Conservation (phyloP, 2,113 vertebrate species). For the Colius striatus region DNA sequence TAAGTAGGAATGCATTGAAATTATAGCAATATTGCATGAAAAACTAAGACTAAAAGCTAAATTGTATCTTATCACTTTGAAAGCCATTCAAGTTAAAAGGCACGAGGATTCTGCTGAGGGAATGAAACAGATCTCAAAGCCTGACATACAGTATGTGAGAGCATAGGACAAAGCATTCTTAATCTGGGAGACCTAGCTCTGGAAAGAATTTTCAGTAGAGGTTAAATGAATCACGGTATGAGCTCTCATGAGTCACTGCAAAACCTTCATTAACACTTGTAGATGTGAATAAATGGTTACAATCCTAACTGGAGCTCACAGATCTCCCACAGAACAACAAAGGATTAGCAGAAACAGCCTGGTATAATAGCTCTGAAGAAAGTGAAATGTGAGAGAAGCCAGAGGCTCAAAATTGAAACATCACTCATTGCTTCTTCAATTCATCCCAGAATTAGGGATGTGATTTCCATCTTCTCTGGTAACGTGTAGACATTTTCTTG, state of each 20-base stretch:
- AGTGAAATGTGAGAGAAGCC: conserved; percentile 15
- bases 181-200: background rate
- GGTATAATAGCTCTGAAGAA: background rate
- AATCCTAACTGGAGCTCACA: background rate
- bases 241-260: conserved; percentile 22
- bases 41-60: conserved; percentile 3
- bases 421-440: background rate
- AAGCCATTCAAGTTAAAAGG: background rate
- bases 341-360: background rate
- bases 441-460: background rate
- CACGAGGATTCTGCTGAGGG: background rate
- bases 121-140: background rate
- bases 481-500: background rate
- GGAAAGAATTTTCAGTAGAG: conserved; percentile 12
- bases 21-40: background rate
- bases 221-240: background rate
- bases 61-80: background rate
- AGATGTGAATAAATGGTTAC: background rate
- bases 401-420: background rate
- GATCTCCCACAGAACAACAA: background rate
- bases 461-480: background rate
- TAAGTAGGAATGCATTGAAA: background rate
- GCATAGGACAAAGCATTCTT: background rate
- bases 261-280: conserved; percentile 1
- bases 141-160: rapidly evolving